Evolutionary conservation across 2,797 vertebrate species (phyloP), one percentile per base, ranked within the genome.

Genomic region (Trachurus trachurus): DNA sequence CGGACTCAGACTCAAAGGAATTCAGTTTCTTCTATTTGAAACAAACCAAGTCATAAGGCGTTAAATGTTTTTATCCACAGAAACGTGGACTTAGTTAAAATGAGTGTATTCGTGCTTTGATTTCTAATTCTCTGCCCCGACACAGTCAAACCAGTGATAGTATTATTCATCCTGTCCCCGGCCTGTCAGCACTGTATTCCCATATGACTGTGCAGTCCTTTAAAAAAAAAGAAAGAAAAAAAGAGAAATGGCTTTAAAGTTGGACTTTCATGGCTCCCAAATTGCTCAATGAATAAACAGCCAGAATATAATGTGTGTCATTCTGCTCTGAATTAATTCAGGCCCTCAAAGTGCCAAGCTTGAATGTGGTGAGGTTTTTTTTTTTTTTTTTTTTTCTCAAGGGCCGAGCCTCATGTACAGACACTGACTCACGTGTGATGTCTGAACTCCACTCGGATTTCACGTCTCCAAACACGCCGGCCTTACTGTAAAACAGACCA

Each of bases 371-470:
- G 19, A 59, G 45, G 19, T 66, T 66, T 34, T 34, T 26, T 26
- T 26, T 26, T 26, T 26, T 26, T 26, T 26, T 26, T 26, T 26
- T 26, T 26, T 26, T 26, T 26, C 26, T 65, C 16, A 8, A 21
- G 7, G 37, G 5, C 8, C 34, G 42, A 71, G 54, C 61, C 54
- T 66, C 63, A 22, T 79, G 64, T 74, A 22, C 66, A 88, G 85
- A 86, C 80, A 54, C 71, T 84, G 87, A 90, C 63, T 80, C 64
- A 71, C 21, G 1, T 72, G 79, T 34, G 62, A 67, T 74, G 77
- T 86, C 78, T 80, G 74, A 62, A 29, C 47, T 57, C 12, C 59
- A 29, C 49, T 80, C 64, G 17, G 50, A 71, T 67, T 74, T 68
- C 70, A 66, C 16, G 22, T 54, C 68, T 84, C 29, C 58, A 59